Conservation (phyloP, 2,797 vertebrate species). For the Antennarius maculatus region DNA sequence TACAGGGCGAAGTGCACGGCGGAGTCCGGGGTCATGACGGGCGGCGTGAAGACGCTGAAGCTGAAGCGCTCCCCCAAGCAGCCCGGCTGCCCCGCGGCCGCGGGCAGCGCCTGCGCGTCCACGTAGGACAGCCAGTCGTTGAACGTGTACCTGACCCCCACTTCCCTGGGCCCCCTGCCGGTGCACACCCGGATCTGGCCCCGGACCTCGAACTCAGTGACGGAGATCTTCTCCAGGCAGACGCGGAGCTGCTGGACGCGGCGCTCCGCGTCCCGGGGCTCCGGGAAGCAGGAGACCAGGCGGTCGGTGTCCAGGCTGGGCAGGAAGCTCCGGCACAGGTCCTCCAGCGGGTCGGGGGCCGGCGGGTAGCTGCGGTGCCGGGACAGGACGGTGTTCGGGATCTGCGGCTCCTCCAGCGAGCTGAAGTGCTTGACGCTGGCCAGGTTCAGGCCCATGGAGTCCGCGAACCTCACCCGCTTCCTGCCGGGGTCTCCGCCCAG, state of each 20-base stretch:
- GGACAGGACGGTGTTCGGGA: constrained; percentile 85
- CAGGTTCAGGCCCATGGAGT: constrained; percentile 87
- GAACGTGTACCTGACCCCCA: constrained; percentile 90
- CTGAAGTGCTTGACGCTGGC: constrained; percentile 91
- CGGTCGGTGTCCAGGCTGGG: constrained; percentile 49
- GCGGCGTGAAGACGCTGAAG: constrained; percentile 86
- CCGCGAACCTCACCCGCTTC: constrained; percentile 92
- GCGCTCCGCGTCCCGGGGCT: constrained; percentile 58
- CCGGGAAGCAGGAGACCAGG: constrained; percentile 65
- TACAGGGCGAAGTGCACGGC: constrained; percentile 88
- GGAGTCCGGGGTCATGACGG: constrained; percentile 71
- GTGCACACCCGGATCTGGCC: constrained; percentile 72
- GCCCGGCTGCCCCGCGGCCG: constrained; percentile 22
- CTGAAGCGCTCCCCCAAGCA: constrained; percentile 70
- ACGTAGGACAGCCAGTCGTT: constrained; percentile 90
- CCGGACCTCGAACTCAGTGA: constrained; percentile 70
- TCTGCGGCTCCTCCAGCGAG: constrained; percentile 85
- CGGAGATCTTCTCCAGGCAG: constrained; percentile 80
- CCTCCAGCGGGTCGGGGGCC: constrained; percentile 39
- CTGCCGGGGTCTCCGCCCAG: constrained; percentile 71
- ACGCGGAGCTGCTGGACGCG: constrained; percentile 75
- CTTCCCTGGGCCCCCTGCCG: constrained; percentile 59
- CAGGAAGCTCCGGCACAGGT: constrained; percentile 54
- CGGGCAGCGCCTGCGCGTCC: constrained; percentile 81
- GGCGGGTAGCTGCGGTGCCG: constrained; percentile 79